Conservation (phyloP, 2,888 invertebrate genomes). For the Smittia aterrima region DNA sequence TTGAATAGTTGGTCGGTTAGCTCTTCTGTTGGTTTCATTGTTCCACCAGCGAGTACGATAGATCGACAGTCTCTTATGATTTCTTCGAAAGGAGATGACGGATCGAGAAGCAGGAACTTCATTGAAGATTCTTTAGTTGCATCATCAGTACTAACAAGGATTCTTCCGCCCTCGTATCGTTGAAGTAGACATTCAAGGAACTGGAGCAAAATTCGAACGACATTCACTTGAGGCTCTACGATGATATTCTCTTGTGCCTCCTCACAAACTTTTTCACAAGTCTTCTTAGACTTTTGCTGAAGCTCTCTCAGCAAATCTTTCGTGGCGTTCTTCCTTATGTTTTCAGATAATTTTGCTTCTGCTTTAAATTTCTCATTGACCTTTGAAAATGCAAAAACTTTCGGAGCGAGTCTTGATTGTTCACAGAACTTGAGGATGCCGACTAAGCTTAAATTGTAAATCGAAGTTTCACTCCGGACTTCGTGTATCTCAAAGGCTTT, state of each 20-base stretch:
- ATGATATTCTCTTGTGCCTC: constrained; percentile 51
- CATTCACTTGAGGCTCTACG: constrained; percentile 43
- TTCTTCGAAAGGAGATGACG: constrained; percentile 79
- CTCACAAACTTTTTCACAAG: too few relatives aligned
- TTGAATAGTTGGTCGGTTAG: constrained; percentile 76
- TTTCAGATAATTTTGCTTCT: neutral
- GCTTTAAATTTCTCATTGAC: constrained; percentile 33
- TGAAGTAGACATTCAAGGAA: constrained; percentile 78
- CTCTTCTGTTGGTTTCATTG: constrained; percentile 93
- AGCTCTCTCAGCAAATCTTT: constrained; percentile 45
- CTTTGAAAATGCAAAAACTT: constrained; percentile 59
- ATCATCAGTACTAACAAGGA: constrained; percentile 61
- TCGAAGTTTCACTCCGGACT: constrained; percentile 73
- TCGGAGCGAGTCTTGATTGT: constrained; percentile 74
- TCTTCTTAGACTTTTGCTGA: constrained; percentile 54
- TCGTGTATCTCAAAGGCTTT: constrained; percentile 68
- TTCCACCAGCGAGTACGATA: constrained; percentile 92
- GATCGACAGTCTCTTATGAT: constrained; percentile 73
- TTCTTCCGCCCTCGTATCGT: constrained; percentile 73
- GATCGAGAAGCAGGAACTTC: constrained; percentile 84
- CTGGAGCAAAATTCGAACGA: constrained; percentile 58
- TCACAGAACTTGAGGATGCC: constrained; percentile 77
- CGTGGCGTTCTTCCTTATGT: neutral
- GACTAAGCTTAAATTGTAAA: constrained; percentile 83
- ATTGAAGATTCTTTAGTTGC: constrained; percentile 54